Conservation (phyloP, 1,140 invertebrate genomes). For the Lordiphosa mommai region DNA sequence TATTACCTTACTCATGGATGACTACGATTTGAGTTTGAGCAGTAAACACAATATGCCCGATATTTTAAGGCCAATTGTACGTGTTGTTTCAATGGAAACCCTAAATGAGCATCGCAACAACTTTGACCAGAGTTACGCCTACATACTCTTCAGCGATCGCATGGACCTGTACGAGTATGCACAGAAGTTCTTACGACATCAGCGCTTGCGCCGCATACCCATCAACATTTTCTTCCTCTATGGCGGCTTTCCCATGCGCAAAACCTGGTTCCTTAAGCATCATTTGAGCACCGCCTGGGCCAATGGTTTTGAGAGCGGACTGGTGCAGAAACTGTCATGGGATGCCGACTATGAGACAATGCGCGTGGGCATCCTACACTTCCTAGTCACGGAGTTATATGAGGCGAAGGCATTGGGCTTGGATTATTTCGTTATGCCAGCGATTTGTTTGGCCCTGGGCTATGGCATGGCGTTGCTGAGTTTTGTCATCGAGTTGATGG, state of each 20-base stretch:
- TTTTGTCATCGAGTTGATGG: conserved; percentile 57
- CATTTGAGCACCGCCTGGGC: conserved; percentile 42
- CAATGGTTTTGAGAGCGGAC: conserved; percentile 50
- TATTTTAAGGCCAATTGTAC: conserved; percentile 24
- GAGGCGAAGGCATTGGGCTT: conserved; percentile 37
- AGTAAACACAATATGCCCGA: conserved; percentile 37
- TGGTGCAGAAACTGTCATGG: conserved; percentile 39
- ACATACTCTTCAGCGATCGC: conserved; percentile 56
- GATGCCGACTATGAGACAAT: conserved; percentile 54
- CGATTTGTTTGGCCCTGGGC: conserved; percentile 48
- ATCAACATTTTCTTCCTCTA: conserved; percentile 54
- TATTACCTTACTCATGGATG: conserved; percentile 42
- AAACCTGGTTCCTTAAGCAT: conserved; percentile 49
- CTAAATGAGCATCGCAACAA: conserved; percentile 30
- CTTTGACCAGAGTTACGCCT: conserved; percentile 47
- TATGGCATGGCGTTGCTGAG: conserved; percentile 39
- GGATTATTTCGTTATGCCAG: conserved; percentile 70
- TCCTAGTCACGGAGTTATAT: conserved; percentile 46
- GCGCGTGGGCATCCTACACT: conserved; percentile 45
- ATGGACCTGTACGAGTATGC: conserved; percentile 47
- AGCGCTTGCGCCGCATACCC: conserved; percentile 46
- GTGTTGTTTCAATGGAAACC: conserved; percentile 24
- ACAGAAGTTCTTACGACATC: conserved; percentile 46
- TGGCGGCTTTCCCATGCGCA: conserved; percentile 50
- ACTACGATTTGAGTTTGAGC: conserved; percentile 28